Base-by-base conservation (phyloP, 2,888 invertebrate genomes). In the Autographa gamma region DNA sequence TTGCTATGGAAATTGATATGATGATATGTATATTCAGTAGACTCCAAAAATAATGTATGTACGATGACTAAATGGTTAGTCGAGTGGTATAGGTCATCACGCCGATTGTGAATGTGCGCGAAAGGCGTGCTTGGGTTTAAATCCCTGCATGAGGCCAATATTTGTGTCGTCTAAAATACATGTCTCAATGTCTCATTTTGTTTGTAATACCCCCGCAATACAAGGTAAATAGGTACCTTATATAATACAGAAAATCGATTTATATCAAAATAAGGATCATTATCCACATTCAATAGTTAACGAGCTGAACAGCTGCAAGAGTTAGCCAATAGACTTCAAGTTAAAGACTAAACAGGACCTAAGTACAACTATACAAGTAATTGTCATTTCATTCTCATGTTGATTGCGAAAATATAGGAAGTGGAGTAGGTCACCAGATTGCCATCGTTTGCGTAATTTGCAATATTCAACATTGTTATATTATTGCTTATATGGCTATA, bases 391-490 rank as follows among this genome's bases (percentile, higher is more conserved):
- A 71, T 76, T 71, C 66, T 64, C 66, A 69, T 80, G 77, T 80
- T 71, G 65, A 80, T 77, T 80, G 76, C 63, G 80, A 68, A 80
- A 77, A 76, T 68, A 59, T 32, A 77, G 60, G 68, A 25, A 64
- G 71, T 77, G 38, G 77, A 77, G 77, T 80, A 77, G 80, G 77
- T 76, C 80, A 76, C 11, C 60, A 56, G 77, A 77, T 80, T 66
- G 80, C 80, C 80, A 80, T 76, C 77, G 68, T 77, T 80, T 71
- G 76, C 80, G 71, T 60, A 77, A 80, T 54, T 71, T 80, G 80
- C 76, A 76, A 77, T 77, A 77, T 60, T 71, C 67, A 71, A 76
- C 60, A 71, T 63, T 76, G 59, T 48, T 71, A 41, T 41, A 64
- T 54, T 34, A 25, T 25, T 54, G 54, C 54, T 54, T 25, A 48